Evolutionary conservation across 2,888 invertebrate genomes (phyloP).

Genomic region (Rosalia funebris): DNA sequence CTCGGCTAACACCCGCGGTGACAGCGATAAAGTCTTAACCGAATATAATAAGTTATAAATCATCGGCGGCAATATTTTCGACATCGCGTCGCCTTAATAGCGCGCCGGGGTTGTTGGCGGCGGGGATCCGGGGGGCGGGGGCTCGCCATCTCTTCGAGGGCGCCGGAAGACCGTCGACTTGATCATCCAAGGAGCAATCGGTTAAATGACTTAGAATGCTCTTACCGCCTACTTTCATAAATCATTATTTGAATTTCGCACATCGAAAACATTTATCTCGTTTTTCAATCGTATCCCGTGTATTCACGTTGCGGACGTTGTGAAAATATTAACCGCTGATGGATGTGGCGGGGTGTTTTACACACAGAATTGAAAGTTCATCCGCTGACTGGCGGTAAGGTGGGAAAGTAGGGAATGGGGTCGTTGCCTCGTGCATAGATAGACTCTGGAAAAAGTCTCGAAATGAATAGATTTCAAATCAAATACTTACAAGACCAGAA

Average conservation of each 20-base stretch:
- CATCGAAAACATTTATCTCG: conserved; percentile 10
- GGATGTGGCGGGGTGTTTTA: not conserved
- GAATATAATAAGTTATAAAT: conserved; percentile 25
- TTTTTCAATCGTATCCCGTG: not conserved
- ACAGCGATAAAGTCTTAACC: conserved; percentile 12
- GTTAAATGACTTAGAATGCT: conserved; percentile 21
- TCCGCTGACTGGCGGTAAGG: too few relatives aligned
- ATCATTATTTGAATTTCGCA: conserved; percentile 6
- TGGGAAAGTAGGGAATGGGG: too few relatives aligned
- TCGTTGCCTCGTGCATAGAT: too few relatives aligned
- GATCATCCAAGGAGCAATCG: conserved; percentile 22
- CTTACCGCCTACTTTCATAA: conserved; percentile 10
- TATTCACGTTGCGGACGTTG: not conserved
- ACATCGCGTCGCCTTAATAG: conserved; percentile 8
- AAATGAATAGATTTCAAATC: too few relatives aligned
- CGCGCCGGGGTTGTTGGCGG: not conserved
- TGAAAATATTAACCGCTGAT: too few relatives aligned
- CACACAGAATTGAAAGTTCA: not conserved
- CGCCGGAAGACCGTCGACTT: conserved; percentile 8
- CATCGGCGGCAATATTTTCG: conserved; percentile 17
- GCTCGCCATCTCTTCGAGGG: not conserved
- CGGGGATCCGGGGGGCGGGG: not conserved
- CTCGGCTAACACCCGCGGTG: not conserved
- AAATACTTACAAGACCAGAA: too few relatives aligned
- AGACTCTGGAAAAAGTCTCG: too few relatives aligned